phyloP scores from a whole-genome alignment of 2,888 invertebrate genomes.

The Dorcus parallelipipedus region DNA sequence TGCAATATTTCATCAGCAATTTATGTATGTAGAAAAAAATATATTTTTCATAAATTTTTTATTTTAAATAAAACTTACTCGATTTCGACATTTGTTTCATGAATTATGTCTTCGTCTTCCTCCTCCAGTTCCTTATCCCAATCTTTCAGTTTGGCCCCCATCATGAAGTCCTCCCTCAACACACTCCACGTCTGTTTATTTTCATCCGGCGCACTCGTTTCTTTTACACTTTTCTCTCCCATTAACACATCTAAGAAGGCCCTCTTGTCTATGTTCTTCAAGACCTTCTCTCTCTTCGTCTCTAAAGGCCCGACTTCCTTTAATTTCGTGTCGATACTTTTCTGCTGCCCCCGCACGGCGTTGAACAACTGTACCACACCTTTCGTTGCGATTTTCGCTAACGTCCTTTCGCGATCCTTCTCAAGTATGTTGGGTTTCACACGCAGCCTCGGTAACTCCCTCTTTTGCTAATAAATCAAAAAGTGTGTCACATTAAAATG shows the following conservation, averaged over 20 bases:
- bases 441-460: slow-evolving; percentile 62
- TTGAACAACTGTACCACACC: slow-evolving; percentile 93
- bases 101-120: slow-evolving; percentile 31
- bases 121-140: slow-evolving; percentile 78
- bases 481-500: no score
- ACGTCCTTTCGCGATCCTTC: slow-evolving; percentile 69
- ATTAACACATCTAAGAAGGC: slow-evolving; percentile 76
- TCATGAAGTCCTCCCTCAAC: slow-evolving; percentile 82
- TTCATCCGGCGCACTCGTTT: slow-evolving; percentile 36
- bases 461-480: slow-evolving; percentile 52
- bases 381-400: slow-evolving; percentile 84
- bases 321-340: slow-evolving; percentile 67
- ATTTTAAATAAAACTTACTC: not conserved
- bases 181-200: slow-evolving; percentile 59
- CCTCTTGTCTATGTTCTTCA: slow-evolving; percentile 73
- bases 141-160: slow-evolving; percentile 84
- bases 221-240: slow-evolving; percentile 60
- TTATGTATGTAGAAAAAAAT: not conserved
- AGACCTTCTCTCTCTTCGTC: slow-evolving; percentile 69
- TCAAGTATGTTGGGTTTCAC: slow-evolving; percentile 74
- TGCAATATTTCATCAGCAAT: not conserved
- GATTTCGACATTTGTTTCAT: slow-evolving; percentile 9
- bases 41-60: not conserved
- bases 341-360: slow-evolving; percentile 83
- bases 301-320: slow-evolving; percentile 71